phyloP scores from a whole-genome alignment of 2,113 vertebrate genomes.

The Scomber scombrus region DNA sequence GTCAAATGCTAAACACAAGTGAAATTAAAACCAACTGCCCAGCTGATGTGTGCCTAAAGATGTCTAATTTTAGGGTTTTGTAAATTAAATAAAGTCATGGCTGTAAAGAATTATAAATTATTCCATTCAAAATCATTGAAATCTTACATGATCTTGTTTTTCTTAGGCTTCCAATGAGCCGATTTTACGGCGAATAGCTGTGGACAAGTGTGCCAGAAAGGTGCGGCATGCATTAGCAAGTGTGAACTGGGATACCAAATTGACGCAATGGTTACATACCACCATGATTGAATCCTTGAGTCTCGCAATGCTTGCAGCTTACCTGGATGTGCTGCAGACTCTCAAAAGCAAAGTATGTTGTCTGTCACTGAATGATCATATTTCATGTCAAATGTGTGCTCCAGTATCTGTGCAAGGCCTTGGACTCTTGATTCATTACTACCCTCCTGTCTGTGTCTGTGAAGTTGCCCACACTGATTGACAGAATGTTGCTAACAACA shows the following conservation, averaged over 20 bases:
- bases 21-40: too few relatives aligned
- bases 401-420: background rate
- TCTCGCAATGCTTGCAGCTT: constrained; percentile 94
- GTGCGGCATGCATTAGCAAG: constrained; percentile 95
- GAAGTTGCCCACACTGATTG: constrained; percentile 94
- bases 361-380: background rate
- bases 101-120: background rate
- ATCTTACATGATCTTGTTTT: constrained; percentile 9
- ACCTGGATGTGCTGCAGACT: constrained; percentile 96
- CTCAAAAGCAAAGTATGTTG: constrained; percentile 93
- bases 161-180: constrained; percentile 93
- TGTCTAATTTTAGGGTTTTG: background rate
- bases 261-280: constrained; percentile 96
- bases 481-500: constrained; percentile 95
- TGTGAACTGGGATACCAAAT: constrained; percentile 95
- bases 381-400: background rate
- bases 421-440: background rate
- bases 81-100: background rate
- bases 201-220: constrained; percentile 96
- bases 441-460: constrained; percentile 2
- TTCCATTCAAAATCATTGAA: background rate
- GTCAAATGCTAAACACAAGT: too few relatives aligned
- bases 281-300: constrained; percentile 96
- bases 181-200: constrained; percentile 92
- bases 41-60: too few relatives aligned